Base-by-base conservation (phyloP, 2,888 invertebrate genomes). In the Oscheius sp. region DNA sequence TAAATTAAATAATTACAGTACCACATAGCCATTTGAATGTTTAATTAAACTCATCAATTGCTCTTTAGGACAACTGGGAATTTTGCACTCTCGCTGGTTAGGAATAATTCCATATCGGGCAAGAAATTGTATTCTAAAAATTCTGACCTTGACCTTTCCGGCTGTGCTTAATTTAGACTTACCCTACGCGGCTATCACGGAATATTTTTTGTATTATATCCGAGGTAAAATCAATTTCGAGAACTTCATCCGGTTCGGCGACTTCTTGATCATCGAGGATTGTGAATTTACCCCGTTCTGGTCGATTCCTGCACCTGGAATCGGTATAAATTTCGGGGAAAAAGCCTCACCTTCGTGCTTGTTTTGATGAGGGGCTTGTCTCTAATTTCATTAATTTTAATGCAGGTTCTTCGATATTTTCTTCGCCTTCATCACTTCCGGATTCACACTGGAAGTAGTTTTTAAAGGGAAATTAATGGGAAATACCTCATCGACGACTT, bases 21-120 rank as follows among this genome's bases (percentile, higher is more conserved):
- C 80, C 73, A 81, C 81, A 59, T 79, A 81, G 23, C 81, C 81
- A 23, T 81, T 79, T n/a, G 81, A 77, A 58, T 81, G 81, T 56
- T 81, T 81, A 55, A 81, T 81, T 21, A 81, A 64, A 74, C 77
- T 77, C 81, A 81, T 79, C 9, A 81, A 49, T 43, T 81, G 81
- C 66, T 81, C 81, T 45, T 79, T 79, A 9, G 81, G 79, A 69
- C 81, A 81, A 23, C 75, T 75, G 25, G 69, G 69, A 0, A 81
- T 75, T 46, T 75, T 75, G 46, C 81, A 81, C 12, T 76, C 75
- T 41, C 81, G 29, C 13, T 76, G 76, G 68, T 81, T 81, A n/a
- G 81, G 81, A 25, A 81, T 81, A 1, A 81, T 69, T 46, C 81
- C 81, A 27, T 79, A 81, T 9, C 77, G 72, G 12, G 81, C 81